Evolutionary conservation across 2,888 invertebrate genomes (phyloP).

Genomic region (Drosophila yooni): DNA sequence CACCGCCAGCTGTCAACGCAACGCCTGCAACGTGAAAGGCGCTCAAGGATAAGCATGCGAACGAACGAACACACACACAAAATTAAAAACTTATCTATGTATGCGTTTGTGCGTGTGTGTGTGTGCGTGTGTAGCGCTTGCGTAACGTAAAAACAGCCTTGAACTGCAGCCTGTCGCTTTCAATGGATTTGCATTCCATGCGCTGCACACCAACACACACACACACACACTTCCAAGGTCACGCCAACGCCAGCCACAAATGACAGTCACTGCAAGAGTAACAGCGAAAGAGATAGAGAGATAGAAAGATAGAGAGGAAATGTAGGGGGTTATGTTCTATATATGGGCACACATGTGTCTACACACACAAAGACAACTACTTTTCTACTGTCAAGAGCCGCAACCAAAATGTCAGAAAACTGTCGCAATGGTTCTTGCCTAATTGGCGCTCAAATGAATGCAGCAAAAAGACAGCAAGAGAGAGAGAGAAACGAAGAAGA

Average conservation of each 20-base stretch:
- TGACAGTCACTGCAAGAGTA: slow-evolving; percentile 37
- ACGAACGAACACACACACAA: slow-evolving; percentile 28
- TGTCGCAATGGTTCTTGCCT: slow-evolving; percentile 57
- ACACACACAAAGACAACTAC: slow-evolving; percentile 5
- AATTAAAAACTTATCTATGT: slow-evolving; percentile 6
- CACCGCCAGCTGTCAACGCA: slow-evolving; percentile 61
- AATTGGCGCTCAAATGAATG: slow-evolving; percentile 62
- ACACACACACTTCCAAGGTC: slow-evolving; percentile 38
- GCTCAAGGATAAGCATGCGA: slow-evolving; percentile 66
- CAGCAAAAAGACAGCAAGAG: slow-evolving; percentile 36
- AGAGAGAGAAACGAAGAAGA: background rate
- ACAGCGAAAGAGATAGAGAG: slow-evolving; percentile 3
- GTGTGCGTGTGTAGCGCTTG: slow-evolving; percentile 63
- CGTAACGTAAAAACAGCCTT: slow-evolving; percentile 81
- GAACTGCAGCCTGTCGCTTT: slow-evolving; percentile 80
- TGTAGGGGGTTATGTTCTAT: background rate
- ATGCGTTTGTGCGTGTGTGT: slow-evolving; percentile 25
- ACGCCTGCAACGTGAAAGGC: slow-evolving; percentile 61
- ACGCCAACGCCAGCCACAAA: slow-evolving; percentile 51
- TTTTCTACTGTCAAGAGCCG: slow-evolving; percentile 38
- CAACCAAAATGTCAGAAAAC: slow-evolving; percentile 67
- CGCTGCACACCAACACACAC: slow-evolving; percentile 28
- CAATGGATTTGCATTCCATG: slow-evolving; percentile 80
- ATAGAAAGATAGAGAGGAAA: background rate
- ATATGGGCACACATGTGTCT: slow-evolving; percentile 19